These are phyloP conservation scores for Trypoxylon attenuatum DNA, from an alignment of 2,888 invertebrate species.

Conservation along the genomic window DNA sequence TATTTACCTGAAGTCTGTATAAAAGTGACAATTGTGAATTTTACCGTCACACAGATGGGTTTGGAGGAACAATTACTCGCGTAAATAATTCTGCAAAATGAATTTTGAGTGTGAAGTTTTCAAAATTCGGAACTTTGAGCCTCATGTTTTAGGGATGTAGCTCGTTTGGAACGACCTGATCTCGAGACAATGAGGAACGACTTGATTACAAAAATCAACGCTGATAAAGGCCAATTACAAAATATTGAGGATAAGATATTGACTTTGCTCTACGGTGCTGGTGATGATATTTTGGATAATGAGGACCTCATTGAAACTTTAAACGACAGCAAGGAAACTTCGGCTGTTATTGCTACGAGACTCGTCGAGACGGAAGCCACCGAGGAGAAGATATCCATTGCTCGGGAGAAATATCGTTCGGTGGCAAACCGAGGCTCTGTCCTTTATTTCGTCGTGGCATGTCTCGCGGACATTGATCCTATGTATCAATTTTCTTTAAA, in stretches of 20 bases:
- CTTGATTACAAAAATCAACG: conserved; percentile 88
- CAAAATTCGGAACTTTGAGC: not conserved
- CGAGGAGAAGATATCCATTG: conserved; percentile 89
- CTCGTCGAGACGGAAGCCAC: conserved; percentile 91
- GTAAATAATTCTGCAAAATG: conserved; percentile 72
- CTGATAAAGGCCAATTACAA: conserved; percentile 88
- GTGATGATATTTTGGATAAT: conserved; percentile 94
- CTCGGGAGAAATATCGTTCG: conserved; percentile 89
- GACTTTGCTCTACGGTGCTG: conserved; percentile 85
- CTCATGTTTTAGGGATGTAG: conserved; percentile 81
- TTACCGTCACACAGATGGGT: conserved; percentile 92
- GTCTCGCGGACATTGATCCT: conserved; percentile 91
- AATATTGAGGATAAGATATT: conserved; percentile 94
- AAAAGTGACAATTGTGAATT: conserved; percentile 94
- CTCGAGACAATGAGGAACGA: conserved; percentile 88
- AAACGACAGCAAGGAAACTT: conserved; percentile 93
- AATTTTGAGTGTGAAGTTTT: not conserved
- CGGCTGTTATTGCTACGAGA: conserved; percentile 91
- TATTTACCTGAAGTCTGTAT: conserved; percentile 95
- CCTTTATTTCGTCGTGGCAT: conserved; percentile 92
- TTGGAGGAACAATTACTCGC: conserved; percentile 94
- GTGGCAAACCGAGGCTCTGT: conserved; percentile 93
- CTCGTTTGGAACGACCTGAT: conserved; percentile 92
- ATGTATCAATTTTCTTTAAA: conserved; percentile 97
- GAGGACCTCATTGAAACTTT: conserved; percentile 94